Conservation (phyloP, 2,888 invertebrate genomes). For the Zelleria hepariella region DNA sequence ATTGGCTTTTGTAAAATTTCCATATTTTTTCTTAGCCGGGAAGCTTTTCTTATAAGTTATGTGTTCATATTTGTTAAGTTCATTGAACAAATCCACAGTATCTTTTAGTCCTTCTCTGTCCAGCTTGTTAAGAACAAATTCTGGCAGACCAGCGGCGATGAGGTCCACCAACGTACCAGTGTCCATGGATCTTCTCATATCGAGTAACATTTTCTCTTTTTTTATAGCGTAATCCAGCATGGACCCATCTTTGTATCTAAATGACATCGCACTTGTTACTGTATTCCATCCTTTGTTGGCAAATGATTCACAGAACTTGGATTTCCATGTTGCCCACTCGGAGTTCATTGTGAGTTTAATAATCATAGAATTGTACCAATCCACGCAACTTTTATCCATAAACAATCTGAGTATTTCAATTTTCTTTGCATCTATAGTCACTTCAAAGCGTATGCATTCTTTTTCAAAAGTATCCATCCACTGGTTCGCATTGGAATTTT, state of each 20-base stretch:
- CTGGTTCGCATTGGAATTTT: constrained; percentile 7
- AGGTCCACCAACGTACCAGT: background rate
- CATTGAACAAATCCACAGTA: background rate
- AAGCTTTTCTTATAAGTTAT: background rate
- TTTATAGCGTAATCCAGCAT: background rate
- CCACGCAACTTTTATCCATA: constrained; percentile 5
- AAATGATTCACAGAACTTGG: background rate
- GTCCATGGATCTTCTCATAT: background rate
- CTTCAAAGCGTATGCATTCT: constrained; percentile 7
- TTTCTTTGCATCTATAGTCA: constrained; percentile 5
- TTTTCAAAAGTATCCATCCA: constrained; percentile 9
- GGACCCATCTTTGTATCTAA: background rate
- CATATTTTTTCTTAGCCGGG: background rate
- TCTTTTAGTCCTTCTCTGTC: background rate
- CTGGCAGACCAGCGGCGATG: background rate
- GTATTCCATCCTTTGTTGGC: background rate
- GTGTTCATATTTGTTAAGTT: background rate
- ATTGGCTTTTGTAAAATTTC: background rate
- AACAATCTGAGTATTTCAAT: constrained; percentile 8
- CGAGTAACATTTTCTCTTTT: background rate
- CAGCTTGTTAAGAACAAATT: background rate
- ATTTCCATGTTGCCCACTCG: background rate
- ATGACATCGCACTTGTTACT: background rate
- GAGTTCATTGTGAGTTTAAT: background rate
- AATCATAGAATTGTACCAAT: background rate